phyloP scores from a whole-genome alignment of 1,140 invertebrate species.

The Marisa cornuarietis region DNA sequence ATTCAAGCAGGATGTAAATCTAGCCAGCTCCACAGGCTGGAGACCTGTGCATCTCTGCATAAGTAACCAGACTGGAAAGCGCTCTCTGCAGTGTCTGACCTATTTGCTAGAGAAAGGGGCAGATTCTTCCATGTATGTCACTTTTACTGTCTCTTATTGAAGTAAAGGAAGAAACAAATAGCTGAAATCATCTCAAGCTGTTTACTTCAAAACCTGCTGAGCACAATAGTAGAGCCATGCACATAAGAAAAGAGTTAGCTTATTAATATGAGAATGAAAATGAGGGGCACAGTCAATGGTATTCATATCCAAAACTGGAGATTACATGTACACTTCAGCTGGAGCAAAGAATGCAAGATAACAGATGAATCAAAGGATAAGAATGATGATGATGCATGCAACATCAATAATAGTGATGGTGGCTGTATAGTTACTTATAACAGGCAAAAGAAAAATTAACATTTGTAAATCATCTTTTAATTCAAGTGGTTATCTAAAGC shows the following conservation, averaged over 20 bases:
- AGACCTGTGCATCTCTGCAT: conserved; percentile 63
- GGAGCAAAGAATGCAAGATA: no score
- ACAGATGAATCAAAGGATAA: no score
- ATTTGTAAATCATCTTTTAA: background rate
- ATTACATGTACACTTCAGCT: no score
- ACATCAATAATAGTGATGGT: background rate
- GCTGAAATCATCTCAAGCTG: no score
- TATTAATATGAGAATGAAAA: no score
- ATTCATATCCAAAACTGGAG: no score
- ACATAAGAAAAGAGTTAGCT: no score
- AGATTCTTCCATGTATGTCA: conserved; percentile 60
- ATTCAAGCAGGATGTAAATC: conserved; percentile 61
- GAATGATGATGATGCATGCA: no score
- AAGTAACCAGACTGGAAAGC: conserved; percentile 63
- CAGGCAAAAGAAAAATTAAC: background rate
- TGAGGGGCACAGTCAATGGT: no score
- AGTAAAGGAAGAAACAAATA: no score
- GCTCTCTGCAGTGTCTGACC: conserved; percentile 57
- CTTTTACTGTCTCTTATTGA: background rate
- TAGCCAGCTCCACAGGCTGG: conserved; percentile 64
- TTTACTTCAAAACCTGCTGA: no score
- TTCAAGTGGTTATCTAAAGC: background rate
- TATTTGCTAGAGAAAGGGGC: conserved; percentile 63
- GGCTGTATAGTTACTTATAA: background rate
- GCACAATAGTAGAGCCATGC: no score